Base-by-base conservation (phyloP, 2,888 invertebrate species). In the Patella ulyssiponensis region DNA sequence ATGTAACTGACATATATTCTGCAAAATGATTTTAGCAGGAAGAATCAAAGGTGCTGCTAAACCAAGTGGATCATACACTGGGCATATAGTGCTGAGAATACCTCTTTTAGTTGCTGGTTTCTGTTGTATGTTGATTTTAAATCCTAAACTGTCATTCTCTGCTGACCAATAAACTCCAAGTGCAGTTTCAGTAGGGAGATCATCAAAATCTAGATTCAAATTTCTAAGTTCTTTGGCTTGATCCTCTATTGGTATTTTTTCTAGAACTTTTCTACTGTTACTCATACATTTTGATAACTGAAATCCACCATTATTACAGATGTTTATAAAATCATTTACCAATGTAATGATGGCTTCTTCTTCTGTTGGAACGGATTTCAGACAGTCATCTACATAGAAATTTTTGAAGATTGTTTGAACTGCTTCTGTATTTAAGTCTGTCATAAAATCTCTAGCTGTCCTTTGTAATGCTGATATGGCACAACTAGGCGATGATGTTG, bases 371-470 rank as follows among this genome's bases (percentile, higher is more conserved):
- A 76, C 54, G 3, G 77, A 77, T 15, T 23, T 15, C 12, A 74
- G 23, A 33, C 75, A 74, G 54, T 79, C 79, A 56, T 79, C 77
- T 12, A 79, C 79, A 52, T 79, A 79, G 70, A 79, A 72, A 23
- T 56, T 53, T 14, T 15, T 11, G 5, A 33, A 9, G 44, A 72
- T n/a, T 51, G 64, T 64, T 5, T 64, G 7, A 15, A 15, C n/a
- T 11, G n/a, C 7, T 15, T 64, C 64, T 20, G n/a, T n/a, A 11
- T 15, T 17, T 15, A 15, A 64, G 11, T 64, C 7, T 11, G 15
- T 52, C 27, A 5, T 44, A 27, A 52, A 33, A n/a, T 23, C 33
- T 20, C 44, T 3, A 9, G 58, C 27, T 52, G 71, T 70, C 52
- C 64, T 73, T 1, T 51, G 69, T 15, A 74, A 58, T 27, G 77